A percentile compares a stretch with the other conserved stretches of the same genome.
phyloP scores from a whole-genome alignment of 2,113 vertebrate species.

The Centrocercus urophasianus region DNA sequence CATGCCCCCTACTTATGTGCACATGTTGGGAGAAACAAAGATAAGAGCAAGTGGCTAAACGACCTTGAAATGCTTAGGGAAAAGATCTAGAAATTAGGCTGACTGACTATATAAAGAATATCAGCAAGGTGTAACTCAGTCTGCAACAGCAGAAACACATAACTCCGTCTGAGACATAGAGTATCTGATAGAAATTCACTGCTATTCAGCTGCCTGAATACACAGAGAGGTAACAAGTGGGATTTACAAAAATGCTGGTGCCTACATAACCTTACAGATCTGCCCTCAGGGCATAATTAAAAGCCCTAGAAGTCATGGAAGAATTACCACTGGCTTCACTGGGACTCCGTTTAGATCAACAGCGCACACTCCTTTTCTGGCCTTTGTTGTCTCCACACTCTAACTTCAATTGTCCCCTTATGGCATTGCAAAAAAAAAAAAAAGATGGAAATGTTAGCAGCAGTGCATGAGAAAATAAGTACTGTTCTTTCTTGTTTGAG shows the following conservation, averaged over 20 bases:
- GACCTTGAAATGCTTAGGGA: background rate
- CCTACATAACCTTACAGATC: background rate
- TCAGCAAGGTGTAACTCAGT: background rate
- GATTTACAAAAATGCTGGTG: constrained; percentile 21
- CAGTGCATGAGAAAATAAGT: background rate
- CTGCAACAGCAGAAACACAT: background rate
- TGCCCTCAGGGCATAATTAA: background rate
- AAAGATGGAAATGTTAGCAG: background rate
- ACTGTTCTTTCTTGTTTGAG: background rate
- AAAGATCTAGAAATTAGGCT: background rate
- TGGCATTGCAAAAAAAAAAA: background rate
- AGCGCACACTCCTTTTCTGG: background rate
- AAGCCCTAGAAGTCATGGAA: background rate
- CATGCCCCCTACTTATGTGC: background rate
- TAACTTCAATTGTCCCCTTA: constrained; percentile 2
- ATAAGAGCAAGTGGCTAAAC: background rate
- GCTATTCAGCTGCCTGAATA: background rate
- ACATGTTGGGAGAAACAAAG: background rate
- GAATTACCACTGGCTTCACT: background rate
- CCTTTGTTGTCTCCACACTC: background rate
- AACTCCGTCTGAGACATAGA: constrained; percentile 10
- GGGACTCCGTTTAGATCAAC: constrained; percentile 20
- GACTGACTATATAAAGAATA: background rate
- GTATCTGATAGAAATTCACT: background rate
- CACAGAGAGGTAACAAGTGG: background rate